phyloP scores from a whole-genome alignment of 2,888 invertebrate species.

The Phengaris arion region DNA sequence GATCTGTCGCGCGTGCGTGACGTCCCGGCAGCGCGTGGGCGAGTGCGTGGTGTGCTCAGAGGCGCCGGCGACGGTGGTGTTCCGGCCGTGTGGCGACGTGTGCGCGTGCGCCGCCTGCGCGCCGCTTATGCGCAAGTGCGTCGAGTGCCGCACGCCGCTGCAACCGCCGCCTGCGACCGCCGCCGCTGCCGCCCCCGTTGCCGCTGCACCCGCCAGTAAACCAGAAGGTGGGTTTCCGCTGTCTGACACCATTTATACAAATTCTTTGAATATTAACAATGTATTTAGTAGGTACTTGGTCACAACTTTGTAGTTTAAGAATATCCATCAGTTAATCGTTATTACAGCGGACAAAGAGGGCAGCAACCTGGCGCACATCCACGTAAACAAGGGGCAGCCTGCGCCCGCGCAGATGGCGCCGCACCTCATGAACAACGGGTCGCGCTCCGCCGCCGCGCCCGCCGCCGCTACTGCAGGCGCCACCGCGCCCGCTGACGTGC shows the following conservation, averaged over 20 bases:
- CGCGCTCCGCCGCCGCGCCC: slow-evolving; percentile 47
- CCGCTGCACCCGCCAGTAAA: slow-evolving; percentile 41
- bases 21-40: slow-evolving; percentile 90
- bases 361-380: slow-evolving; percentile 67
- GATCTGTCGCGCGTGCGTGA: slow-evolving; percentile 92
- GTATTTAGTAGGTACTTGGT: too few species aligned
- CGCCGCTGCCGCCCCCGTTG: slow-evolving; percentile 62
- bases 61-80: slow-evolving; percentile 93
- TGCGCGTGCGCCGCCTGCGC: slow-evolving; percentile 92
- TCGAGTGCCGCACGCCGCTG: slow-evolving; percentile 94
- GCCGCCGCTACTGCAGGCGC: slow-evolving; percentile 35
- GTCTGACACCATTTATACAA: not conserved
- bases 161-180: slow-evolving; percentile 41
- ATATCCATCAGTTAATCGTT: not conserved
- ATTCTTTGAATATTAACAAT: too few species aligned
- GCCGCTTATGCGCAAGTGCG: slow-evolving; percentile 97
- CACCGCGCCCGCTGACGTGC: slow-evolving; percentile 82
- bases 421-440: slow-evolving; percentile 71
- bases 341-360: slow-evolving; percentile 58
- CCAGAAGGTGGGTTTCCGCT: slow-evolving; percentile 30
- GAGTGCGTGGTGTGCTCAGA: slow-evolving; percentile 98
- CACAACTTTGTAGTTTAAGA: too few species aligned
- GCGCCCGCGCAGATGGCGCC: slow-evolving; percentile 68
- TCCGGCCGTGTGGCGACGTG: slow-evolving; percentile 97
- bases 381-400: slow-evolving; percentile 74